Evolutionary conservation across 2,888 invertebrate genomes (phyloP).

Genomic region (Hypena proboscidalis): DNA sequence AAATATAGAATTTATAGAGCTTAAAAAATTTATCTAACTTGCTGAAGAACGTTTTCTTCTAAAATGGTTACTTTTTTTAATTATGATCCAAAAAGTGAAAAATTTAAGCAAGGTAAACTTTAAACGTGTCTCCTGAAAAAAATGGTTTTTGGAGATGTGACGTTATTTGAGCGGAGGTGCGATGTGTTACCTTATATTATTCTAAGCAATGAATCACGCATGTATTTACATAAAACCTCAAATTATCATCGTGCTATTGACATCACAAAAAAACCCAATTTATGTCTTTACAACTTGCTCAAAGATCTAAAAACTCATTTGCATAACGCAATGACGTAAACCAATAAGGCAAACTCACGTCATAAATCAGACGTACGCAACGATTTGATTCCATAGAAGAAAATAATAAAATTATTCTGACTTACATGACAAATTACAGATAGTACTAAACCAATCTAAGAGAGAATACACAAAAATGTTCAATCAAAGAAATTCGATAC

Average conservation of each 20-base stretch:
- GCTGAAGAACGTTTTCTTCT: no score
- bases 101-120: no score
- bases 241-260: slow-evolving; percentile 14
- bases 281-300: slow-evolving; percentile 11
- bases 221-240: no score
- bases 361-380: slow-evolving; percentile 35
- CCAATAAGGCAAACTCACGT: slow-evolving; percentile 42
- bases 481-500: slow-evolving; percentile 1
- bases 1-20: no score
- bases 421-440: no score
- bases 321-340: slow-evolving; percentile 41
- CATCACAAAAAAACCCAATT: slow-evolving; percentile 17
- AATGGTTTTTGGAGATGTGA: no score
- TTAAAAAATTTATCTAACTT: no score
- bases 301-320: slow-evolving; percentile 33
- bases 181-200: no score
- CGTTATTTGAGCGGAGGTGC: no score
- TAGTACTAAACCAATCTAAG: neutral
- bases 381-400: slow-evolving; percentile 54
- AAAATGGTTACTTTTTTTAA: no score
- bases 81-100: no score
- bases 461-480: neutral
- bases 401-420: slow-evolving; percentile 37
- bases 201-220: slow-evolving; percentile 24
- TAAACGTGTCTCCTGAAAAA: no score